A percentile compares a stretch with the other conserved stretches of the same genome.
Evolutionary conservation across 2,113 vertebrate genomes (phyloP).

Genomic region (Dicaeum eximium): DNA sequence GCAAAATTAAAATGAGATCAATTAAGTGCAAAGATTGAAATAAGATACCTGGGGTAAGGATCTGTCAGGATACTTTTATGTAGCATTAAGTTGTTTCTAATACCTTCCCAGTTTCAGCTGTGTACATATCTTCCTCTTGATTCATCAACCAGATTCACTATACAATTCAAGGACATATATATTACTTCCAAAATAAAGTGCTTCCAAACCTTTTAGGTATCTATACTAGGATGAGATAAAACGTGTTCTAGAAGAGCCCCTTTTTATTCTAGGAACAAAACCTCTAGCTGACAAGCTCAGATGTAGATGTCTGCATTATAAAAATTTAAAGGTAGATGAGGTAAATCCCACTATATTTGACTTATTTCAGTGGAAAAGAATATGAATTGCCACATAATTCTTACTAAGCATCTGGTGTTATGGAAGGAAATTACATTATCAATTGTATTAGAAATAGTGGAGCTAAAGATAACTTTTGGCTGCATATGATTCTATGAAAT

Average conservation of each 20-base stretch:
- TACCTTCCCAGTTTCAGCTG: not conserved
- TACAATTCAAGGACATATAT: not conserved
- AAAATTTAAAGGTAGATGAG: not conserved
- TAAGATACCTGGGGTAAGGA: not conserved
- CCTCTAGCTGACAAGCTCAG: not conserved
- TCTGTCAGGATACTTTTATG: not conserved
- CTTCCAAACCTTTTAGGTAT: not conserved
- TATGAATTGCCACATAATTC: constrained; percentile 8
- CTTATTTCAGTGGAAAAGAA: not conserved
- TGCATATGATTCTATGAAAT: not conserved
- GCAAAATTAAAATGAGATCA: not conserved
- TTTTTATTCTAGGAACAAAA: not conserved
- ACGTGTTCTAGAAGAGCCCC: not conserved
- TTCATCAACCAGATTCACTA: not conserved
- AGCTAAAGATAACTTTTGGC: constrained; percentile 11
- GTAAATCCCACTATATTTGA: not conserved
- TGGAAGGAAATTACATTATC: not conserved
- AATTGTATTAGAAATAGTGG: not conserved
- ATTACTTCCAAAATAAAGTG: not conserved
- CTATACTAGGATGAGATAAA: not conserved
- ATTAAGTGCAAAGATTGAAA: not conserved
- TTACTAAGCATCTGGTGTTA: not conserved
- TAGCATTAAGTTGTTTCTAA: not conserved
- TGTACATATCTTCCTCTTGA: not conserved
- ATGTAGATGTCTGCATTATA: not conserved